A percentile compares a stretch with the other conserved stretches of the same genome.
These are phyloP conservation scores for Polia nebulosa DNA, from an alignment of 2,888 invertebrate genomes.

Conservation along the genomic window DNA sequence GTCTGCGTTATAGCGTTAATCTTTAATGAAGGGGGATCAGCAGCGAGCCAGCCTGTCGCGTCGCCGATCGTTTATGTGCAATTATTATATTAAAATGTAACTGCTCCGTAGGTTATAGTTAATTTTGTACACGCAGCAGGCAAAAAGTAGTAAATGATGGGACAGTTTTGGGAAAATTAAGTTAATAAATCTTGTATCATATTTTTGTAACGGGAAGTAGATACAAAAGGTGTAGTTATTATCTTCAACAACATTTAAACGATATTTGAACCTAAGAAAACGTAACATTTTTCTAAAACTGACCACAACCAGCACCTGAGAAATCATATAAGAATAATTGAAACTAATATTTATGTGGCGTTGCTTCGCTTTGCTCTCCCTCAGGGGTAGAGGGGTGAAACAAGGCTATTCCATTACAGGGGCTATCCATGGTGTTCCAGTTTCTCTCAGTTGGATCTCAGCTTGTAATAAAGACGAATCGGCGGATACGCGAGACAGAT, in stretches of 20 bases:
- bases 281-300: background rate
- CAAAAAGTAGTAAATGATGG: too few relatives aligned
- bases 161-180: background rate
- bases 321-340: constrained; percentile 22
- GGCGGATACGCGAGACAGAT: background rate
- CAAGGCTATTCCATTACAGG: constrained; percentile 57
- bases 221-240: background rate
- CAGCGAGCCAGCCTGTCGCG: background rate
- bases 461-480: constrained; percentile 51
- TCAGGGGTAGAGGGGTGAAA: constrained; percentile 14
- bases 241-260: background rate
- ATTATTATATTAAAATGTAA: constrained; percentile 11
- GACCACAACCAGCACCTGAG: background rate
- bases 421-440: constrained; percentile 40
- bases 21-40: constrained; percentile 32
- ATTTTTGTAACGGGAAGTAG: background rate
- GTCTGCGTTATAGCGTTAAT: too few relatives aligned
- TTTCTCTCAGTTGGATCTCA: constrained; percentile 29
- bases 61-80: constrained; percentile 2
- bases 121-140: background rate
- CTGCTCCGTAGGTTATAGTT: background rate
- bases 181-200: background rate
- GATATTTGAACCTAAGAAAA: background rate
- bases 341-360: constrained; percentile 45
- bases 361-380: background rate